Base-by-base conservation (phyloP, 2,888 invertebrate species). In the Limnephilus marmoratus region DNA sequence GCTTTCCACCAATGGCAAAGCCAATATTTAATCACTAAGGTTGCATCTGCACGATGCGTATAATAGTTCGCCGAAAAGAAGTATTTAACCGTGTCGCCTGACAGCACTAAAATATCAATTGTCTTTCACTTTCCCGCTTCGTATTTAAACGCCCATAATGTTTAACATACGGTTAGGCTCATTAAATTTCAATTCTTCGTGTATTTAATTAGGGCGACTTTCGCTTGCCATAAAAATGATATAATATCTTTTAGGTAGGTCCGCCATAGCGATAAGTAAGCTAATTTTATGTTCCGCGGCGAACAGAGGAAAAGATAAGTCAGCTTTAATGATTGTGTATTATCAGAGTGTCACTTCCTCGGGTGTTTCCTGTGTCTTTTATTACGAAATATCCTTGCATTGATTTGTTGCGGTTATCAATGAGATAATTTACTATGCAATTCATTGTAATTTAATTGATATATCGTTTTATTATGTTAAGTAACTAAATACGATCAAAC, bases 171-270 rank as follows among this genome's bases (percentile, higher is more conserved):
- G 68, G 24, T 24, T 68, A 24, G 24, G 68, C 24, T 68, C 68
- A 24, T 68, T n/a, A 68, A 68, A 68, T 9, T 24, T 68, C 68
- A 68, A 68, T 68, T 68, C 68, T n/a, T 2, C 24, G 24, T 24
- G 68, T 24, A 83, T 83, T 83, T 83, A 83, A 83, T 83, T 83
- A 37, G 37, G 18, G 24, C 18, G 37, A 83, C 83, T 37, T 83
- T 83, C 37, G 83, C 83, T 37, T n/a, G 83, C 18, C 37, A 24
- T 18, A 24, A 83, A 83, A 37, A 83, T 83, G 83, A 68, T 68
- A 68, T n/a, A 68, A 4, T 68, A 68, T 24, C 68, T 9, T 1
- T 2, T 68, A 53, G 53, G 53, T 24, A 18, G 4, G 53, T 53
- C 5, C 68, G 68, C 68, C 68, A 68, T 9, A 7, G n/a, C 24